These are phyloP conservation scores for Minunthozetes semirufus DNA, from an alignment of 2,888 invertebrate species.

Conservation along the genomic window DNA sequence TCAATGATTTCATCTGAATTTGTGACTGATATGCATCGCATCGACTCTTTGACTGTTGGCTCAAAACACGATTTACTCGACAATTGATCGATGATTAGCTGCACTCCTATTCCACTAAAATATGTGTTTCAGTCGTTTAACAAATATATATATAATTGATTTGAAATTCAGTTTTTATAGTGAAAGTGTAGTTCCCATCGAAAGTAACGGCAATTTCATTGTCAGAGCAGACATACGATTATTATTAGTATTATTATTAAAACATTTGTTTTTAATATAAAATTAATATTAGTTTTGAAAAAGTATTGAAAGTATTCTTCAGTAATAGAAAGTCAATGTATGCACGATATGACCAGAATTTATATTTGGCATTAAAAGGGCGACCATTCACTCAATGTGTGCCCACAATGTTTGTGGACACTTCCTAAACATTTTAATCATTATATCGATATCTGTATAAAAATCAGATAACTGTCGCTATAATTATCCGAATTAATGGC, in stretches of 20 bases:
- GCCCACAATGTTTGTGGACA: too few relatives aligned
- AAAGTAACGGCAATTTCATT: slow-evolving; percentile 11
- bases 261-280: slow-evolving; percentile 2
- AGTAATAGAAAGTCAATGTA: neutral
- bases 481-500: neutral
- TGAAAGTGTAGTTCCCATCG: neutral
- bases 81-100: slow-evolving; percentile 1
- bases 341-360: slow-evolving; percentile 29
- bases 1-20: neutral
- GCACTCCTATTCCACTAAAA: neutral
- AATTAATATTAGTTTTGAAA: slow-evolving; percentile 11
- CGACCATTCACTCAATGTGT: neutral
- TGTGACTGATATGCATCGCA: slow-evolving; percentile 15
- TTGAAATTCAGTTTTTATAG: neutral
- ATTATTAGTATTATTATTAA: neutral
- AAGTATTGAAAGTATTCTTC: neutral
- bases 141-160: neutral
- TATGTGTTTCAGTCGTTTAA: neutral
- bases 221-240: neutral
- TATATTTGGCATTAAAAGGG: slow-evolving; percentile 22
- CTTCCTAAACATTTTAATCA: neutral
- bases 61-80: neutral
- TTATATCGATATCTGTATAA: neutral
- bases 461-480: neutral
- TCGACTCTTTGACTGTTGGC: neutral